These are phyloP conservation scores for Dorcus parallelipipedus DNA, from an alignment of 2,888 invertebrate genomes.

Conservation along the genomic window DNA sequence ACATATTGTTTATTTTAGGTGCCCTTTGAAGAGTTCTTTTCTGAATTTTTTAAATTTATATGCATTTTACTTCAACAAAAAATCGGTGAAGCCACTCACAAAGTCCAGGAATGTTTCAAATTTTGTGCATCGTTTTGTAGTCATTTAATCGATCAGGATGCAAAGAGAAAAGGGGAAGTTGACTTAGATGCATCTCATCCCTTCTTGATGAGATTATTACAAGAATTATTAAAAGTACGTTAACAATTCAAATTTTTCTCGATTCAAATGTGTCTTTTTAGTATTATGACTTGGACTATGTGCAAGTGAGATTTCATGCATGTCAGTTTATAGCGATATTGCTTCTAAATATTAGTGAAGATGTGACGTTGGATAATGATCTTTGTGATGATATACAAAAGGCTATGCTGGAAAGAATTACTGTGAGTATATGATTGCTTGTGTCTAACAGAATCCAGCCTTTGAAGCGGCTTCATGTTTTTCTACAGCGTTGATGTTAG, in stretches of 20 bases:
- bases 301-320: slow-evolving; percentile 51
- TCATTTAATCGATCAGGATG: no score
- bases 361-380: slow-evolving; percentile 55
- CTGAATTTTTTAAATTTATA: no score
- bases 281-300: slow-evolving; percentile 44
- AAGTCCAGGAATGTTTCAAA: no score
- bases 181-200: slow-evolving; percentile 6
- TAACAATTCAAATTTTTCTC: neutral
- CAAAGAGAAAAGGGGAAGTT: no score
- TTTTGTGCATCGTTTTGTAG: no score
- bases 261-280: slow-evolving; percentile 9
- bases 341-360: slow-evolving; percentile 53
- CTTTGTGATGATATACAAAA: slow-evolving; percentile 52
- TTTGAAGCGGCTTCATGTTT: no score
- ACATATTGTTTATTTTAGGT: no score
- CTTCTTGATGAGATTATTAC: slow-evolving; percentile 13
- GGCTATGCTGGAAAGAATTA: slow-evolving; percentile 52
- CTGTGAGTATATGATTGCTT: slow-evolving; percentile 44
- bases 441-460: no score
- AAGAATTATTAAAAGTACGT: slow-evolving; percentile 14
- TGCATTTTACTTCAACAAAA: no score
- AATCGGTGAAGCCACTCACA: no score
- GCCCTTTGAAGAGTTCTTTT: no score
- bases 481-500: no score
- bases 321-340: slow-evolving; percentile 57